A percentile compares a stretch with the other conserved stretches of the same genome.
Evolutionary conservation across 2,113 vertebrate species (phyloP).

Genomic region (Corvus hawaiiensis): DNA sequence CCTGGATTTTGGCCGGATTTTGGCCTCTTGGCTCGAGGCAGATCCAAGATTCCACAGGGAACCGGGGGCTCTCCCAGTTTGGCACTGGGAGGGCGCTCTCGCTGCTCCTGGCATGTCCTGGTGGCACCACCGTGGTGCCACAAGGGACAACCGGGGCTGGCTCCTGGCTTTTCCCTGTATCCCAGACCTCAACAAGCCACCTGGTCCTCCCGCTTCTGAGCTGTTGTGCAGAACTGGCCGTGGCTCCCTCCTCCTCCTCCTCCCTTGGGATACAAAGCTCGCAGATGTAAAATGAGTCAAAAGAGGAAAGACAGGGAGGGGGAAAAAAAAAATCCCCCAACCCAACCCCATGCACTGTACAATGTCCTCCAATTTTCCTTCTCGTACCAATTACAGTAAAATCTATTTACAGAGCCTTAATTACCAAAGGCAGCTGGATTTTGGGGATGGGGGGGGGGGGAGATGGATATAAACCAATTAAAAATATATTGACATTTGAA

Average conservation of each 20-base stretch:
- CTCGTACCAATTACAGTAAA: conserved; percentile 55
- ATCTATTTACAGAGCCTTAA: conserved; percentile 69
- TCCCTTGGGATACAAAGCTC: neutral
- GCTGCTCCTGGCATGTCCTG: neutral
- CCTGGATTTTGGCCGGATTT: neutral
- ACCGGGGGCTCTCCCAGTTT: neutral
- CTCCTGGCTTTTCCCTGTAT: rapidly evolving
- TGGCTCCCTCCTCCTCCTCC: neutral
- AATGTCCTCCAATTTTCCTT: conserved; percentile 56
- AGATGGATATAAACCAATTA: conserved; percentile 58
- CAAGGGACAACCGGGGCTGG: neutral
- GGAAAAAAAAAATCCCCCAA: neutral
- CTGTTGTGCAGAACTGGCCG: neutral
- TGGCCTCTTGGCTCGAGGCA: neutral
- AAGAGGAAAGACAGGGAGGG: neutral
- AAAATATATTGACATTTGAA: conserved; percentile 69
- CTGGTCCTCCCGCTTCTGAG: neutral
- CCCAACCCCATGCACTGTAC: neutral
- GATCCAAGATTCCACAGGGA: rapidly evolving
- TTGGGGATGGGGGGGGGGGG: neutral
- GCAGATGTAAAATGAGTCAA: conserved; percentile 25
- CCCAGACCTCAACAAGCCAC: neutral
- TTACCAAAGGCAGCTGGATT: conserved; percentile 45
- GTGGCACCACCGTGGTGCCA: rapidly evolving
- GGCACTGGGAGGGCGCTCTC: neutral